Conservation (phyloP, 2,113 vertebrate genomes). For the Progne subis region DNA sequence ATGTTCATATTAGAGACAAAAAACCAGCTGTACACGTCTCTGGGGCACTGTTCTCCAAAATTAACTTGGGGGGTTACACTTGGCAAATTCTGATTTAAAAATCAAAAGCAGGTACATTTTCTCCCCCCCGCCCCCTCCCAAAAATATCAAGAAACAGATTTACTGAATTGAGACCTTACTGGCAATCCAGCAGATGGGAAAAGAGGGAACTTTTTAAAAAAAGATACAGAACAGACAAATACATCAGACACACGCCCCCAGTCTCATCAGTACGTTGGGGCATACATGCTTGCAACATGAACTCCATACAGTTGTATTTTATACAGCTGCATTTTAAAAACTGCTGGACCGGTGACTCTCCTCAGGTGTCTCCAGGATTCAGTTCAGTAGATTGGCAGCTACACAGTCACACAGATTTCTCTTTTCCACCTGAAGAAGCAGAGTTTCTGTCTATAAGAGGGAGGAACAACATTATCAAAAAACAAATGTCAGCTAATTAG, state of each 20-base stretch:
- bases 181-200: background rate
- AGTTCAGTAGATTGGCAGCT: constrained; percentile 54
- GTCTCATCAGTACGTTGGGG: background rate
- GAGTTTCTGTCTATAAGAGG: constrained; percentile 56
- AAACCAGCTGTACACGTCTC: background rate
- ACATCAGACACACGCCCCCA: background rate
- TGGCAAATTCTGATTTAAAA: constrained; percentile 18
- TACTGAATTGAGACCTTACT: background rate
- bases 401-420: constrained; percentile 63
- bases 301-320: constrained; percentile 14
- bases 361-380: constrained; percentile 17
- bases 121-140: background rate
- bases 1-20: background rate
- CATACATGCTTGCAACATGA: constrained; percentile 16
- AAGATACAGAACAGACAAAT: background rate
- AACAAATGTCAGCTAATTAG: background rate
- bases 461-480: background rate
- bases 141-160: background rate
- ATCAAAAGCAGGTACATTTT: background rate
- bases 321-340: constrained; percentile 49
- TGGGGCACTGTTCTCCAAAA: background rate
- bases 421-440: constrained; percentile 68
- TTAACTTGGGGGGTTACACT: constrained; percentile 7
- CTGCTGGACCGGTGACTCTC: background rate
- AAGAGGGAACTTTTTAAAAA: background rate